These are phyloP conservation scores for Eueides isabella DNA, from an alignment of 1,140 invertebrate genomes.

Conservation along the genomic window DNA sequence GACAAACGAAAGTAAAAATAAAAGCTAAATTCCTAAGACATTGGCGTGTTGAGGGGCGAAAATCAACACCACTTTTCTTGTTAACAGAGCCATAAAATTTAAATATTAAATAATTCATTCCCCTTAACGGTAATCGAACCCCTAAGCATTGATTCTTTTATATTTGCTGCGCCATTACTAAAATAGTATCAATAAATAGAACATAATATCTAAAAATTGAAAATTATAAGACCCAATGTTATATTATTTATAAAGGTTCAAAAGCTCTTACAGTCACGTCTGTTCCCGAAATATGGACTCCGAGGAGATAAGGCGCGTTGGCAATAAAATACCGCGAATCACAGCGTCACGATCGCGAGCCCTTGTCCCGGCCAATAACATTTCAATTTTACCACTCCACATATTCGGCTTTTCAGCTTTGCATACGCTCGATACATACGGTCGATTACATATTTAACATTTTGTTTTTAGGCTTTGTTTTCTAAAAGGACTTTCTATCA, in stretches of 20 bases:
- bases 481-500: not conserved
- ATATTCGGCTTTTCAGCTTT: slow-evolving; percentile 57
- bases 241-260: slow-evolving; percentile 37
- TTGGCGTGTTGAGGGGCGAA: no score
- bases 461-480: not conserved
- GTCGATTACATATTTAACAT: not conserved
- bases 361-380: slow-evolving; percentile 58
- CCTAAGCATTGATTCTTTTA: no score
- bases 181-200: no score
- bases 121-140: no score
- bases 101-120: no score
- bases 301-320: slow-evolving; percentile 53
- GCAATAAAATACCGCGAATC: slow-evolving; percentile 61
- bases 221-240: slow-evolving; percentile 25
- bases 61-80: no score
- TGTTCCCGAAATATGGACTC: slow-evolving; percentile 47
- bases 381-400: slow-evolving; percentile 66
- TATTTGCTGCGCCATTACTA: no score
- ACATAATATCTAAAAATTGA: not conserved
- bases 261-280: slow-evolving; percentile 32
- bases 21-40: not conserved
- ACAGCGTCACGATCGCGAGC: slow-evolving; percentile 43
- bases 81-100: no score
- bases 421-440: slow-evolving; percentile 41
- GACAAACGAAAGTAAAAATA: not conserved